phyloP scores from a whole-genome alignment of 2,113 vertebrate genomes.

The Eurystomus gularis region DNA sequence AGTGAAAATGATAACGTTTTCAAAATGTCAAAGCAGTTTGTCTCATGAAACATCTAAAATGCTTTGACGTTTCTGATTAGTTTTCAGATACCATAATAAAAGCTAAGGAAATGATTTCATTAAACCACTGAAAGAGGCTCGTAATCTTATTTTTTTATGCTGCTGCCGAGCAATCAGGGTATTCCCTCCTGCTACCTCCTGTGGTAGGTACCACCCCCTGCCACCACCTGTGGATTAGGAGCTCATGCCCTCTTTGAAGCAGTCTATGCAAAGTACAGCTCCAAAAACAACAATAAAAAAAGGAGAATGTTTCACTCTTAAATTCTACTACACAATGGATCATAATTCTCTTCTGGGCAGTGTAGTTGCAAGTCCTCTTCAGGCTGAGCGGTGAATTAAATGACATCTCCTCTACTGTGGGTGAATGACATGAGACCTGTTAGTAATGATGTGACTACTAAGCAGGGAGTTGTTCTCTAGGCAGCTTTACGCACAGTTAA shows the following conservation, averaged over 20 bases:
- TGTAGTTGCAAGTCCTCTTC: neutral
- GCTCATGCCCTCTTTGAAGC: neutral
- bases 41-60: neutral
- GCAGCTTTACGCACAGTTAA: neutral
- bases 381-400: neutral
- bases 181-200: neutral
- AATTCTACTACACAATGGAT: neutral
- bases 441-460: neutral
- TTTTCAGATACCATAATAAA: neutral
- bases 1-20: neutral
- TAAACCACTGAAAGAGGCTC: neutral
- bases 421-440: neutral
- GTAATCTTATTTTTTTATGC: neutral
- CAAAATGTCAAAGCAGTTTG: neutral
- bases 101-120: slow-evolving; percentile 10
- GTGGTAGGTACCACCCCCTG: too few species aligned
- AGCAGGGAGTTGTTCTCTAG: neutral
- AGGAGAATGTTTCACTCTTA: neutral
- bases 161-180: neutral
- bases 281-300: neutral
- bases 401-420: neutral
- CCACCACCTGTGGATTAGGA: neutral
- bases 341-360: neutral
- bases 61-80: neutral
- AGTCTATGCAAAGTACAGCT: neutral